phyloP scores from a whole-genome alignment of 2,888 invertebrate species.

The Tenthredo livida region DNA sequence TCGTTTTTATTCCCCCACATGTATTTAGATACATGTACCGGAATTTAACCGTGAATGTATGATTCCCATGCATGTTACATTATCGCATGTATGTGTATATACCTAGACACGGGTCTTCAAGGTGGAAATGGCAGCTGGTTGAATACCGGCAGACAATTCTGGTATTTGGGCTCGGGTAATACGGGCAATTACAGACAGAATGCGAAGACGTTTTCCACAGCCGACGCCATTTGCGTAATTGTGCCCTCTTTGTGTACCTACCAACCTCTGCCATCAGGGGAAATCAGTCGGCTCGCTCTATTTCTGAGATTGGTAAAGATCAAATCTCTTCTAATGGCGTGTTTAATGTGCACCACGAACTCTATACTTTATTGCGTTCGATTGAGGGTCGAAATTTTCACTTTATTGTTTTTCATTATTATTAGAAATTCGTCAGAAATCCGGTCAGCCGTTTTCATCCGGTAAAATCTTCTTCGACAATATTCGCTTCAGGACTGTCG shows the following conservation, averaged over 20 bases:
- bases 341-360: background rate
- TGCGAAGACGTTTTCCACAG: conserved; percentile 65
- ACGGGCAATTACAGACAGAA: conserved; percentile 67
- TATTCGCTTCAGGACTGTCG: background rate
- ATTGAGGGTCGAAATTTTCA: background rate
- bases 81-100: background rate
- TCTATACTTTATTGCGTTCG: background rate
- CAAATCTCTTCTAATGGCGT: conserved; percentile 48
- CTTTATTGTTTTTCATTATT: background rate
- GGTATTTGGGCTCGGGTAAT: conserved; percentile 52
- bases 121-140: conserved; percentile 6
- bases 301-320: background rate
- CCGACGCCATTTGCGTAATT: conserved; percentile 64
- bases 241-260: conserved; percentile 52
- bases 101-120: background rate
- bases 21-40: background rate
- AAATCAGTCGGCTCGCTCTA: conserved; percentile 23
- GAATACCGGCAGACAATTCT: conserved; percentile 42
- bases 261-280: conserved; percentile 28
- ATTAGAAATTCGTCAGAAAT: background rate
- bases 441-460: too few relatives aligned
- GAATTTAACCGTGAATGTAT: background rate
- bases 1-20: background rate
- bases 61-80: background rate
- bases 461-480: background rate